Evolutionary conservation across 2,113 vertebrate species (phyloP).

Genomic region (Heptranchias perlo): DNA sequence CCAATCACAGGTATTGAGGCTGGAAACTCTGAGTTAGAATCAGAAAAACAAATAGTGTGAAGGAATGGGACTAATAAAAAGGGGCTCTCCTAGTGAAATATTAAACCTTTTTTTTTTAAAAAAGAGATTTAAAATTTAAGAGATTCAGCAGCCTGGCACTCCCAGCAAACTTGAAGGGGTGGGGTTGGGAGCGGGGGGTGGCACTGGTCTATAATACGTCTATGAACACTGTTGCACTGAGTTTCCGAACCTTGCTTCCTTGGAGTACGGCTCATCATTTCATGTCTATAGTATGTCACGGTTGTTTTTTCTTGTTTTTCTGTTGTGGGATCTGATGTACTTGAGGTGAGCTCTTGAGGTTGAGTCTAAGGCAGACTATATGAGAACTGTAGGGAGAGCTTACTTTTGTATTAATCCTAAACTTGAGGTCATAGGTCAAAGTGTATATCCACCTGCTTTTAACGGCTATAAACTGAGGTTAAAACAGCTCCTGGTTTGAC

Average conservation of each 20-base stretch:
- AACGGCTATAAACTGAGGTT: neutral
- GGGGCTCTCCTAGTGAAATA: too few species aligned
- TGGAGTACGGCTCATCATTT: neutral
- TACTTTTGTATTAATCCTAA: neutral
- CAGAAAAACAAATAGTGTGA: neutral
- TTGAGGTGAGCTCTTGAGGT: neutral
- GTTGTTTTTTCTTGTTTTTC: neutral
- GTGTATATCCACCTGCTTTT: too few species aligned
- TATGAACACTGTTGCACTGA: neutral
- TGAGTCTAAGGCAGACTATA: neutral
- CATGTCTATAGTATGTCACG: neutral
- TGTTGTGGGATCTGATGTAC: neutral
- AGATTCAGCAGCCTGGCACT: neutral
- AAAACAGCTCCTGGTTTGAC: too few species aligned
- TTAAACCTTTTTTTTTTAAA: neutral
- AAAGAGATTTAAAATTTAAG: too few species aligned
- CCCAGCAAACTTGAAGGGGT: neutral
- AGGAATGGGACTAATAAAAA: neutral
- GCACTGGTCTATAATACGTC: neutral
- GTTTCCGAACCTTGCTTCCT: neutral
- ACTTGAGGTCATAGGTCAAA: neutral
- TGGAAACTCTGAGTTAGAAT: neutral
- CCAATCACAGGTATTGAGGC: too few species aligned
- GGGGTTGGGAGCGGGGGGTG: neutral
- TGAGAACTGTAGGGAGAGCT: neutral